These are phyloP conservation scores for Coenonympha glycerion DNA, from an alignment of 2,888 invertebrate genomes.

Conservation along the genomic window DNA sequence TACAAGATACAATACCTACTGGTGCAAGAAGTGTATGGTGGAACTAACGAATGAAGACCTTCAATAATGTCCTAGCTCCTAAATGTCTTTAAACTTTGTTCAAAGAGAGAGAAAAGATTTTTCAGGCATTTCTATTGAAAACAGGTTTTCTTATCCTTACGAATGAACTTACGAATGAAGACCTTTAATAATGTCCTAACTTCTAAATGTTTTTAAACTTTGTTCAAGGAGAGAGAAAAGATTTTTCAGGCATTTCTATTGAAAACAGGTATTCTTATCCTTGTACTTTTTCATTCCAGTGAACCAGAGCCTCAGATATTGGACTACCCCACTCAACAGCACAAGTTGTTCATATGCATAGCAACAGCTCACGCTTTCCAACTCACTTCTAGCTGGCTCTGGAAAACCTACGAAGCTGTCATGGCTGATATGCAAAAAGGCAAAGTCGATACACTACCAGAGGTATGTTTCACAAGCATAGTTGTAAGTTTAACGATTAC, in stretches of 20 bases:
- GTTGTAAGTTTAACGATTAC: no score
- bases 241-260: conserved; percentile 10
- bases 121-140: conserved; percentile 3
- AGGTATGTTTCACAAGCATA: conserved; percentile 76
- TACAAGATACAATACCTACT: no score
- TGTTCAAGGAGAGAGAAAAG: no score
- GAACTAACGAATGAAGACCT: no score
- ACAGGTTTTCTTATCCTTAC: conserved; percentile 24
- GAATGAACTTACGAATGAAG: no score
- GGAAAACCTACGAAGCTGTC: conserved; percentile 86
- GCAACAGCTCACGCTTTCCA: conserved; percentile 87
- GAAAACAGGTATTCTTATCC: conserved; percentile 23
- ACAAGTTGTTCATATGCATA: conserved; percentile 79
- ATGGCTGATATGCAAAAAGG: conserved; percentile 85
- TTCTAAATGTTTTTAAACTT: no score
- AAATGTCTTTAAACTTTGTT: no score
- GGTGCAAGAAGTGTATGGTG: no score
- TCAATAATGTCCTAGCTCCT: no score
- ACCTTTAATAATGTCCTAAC: no score
- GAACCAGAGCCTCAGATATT: conserved; percentile 88
- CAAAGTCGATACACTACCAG: conserved; percentile 86
- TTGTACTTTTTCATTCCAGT: conserved; percentile 35
- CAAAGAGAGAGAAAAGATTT: no score
- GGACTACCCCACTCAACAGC: conserved; percentile 94
- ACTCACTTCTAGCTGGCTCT: conserved; percentile 83